Conservation (phyloP, 2,797 vertebrate genomes). For the Lithobates pipiens region DNA sequence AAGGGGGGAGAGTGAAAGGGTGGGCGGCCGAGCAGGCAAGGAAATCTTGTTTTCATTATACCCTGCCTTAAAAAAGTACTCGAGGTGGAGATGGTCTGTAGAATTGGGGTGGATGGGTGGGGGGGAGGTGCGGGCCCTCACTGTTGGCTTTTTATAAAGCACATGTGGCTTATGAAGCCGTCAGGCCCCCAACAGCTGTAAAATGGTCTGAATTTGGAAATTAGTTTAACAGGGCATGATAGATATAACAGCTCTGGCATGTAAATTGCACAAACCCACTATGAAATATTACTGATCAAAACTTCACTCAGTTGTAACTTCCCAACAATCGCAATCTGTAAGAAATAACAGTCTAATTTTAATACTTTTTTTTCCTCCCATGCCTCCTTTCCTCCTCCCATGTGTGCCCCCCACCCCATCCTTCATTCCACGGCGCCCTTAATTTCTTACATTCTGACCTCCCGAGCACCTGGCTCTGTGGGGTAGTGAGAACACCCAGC, state of each 20-base stretch:
- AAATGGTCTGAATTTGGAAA: not conserved
- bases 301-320: not conserved
- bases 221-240: constrained; percentile 27
- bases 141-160: constrained; percentile 66
- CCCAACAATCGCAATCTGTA: not conserved
- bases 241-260: constrained; percentile 14
- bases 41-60: constrained; percentile 73
- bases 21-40: constrained; percentile 54
- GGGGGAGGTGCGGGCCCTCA: constrained; percentile 37
- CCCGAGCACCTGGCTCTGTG: constrained; percentile 58
- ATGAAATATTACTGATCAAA: not conserved
- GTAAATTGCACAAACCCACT: constrained; percentile 1
- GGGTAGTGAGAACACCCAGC: constrained; percentile 57
- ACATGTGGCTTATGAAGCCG: constrained; percentile 49
- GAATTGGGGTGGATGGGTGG: constrained; percentile 55
- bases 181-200: constrained; percentile 58
- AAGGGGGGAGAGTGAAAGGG: constrained; percentile 36
- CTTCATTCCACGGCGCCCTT: constrained; percentile 41
- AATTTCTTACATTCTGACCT: constrained; percentile 52
- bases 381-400: not conserved
- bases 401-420: constrained; percentile 7
- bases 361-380: not conserved
- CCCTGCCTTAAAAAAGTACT: constrained; percentile 61
- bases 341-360: constrained; percentile 29
- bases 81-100: constrained; percentile 57